Evolutionary conservation across 2,113 vertebrate genomes (phyloP), one percentile per base, ranked within the genome.

Genomic region (Gracilinanus agilis): DNA sequence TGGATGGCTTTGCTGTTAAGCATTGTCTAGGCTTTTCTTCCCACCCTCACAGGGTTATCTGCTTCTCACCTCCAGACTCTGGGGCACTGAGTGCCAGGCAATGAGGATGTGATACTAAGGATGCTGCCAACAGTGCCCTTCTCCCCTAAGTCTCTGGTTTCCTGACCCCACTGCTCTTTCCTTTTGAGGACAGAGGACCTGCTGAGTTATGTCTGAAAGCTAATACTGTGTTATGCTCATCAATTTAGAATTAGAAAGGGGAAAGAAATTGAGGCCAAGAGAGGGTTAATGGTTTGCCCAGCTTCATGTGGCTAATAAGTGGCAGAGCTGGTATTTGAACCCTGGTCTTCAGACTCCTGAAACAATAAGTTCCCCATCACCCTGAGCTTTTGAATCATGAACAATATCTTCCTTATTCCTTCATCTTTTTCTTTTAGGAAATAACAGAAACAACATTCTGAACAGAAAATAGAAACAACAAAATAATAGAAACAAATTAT

Each of bases 1-100:
- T 97, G 61, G 95, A 94, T 96, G 88, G 75, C 25, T 93, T 97
- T 94, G 93, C 97, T 97, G 98, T 93, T 96, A 92, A 91, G 91
- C 6, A 16, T 53, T 92, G 91, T 44, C 91, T 56, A 29, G 54
- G 44, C 49, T 49, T 90, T 88, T 75, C 89, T 27, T 67, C 89
- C 54, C 61, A 54, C 40, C 2, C 53, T 2, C 90, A 16, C 8
- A 83, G 49, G 95, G 34, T 83, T 21, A 83, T 6, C 90, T 88
- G 16, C 3, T 0, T 94, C 88, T 94, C 88, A 55, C n/a, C 53
- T 90, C 90, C 49, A 49, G 23, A 25, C 19, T 16, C 13, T 55
- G 53, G 24, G 2, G 56, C 83, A 92, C 13, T 54, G 55, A 44
- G 29, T 23, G 49, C 24, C 91, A 91, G 95, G 55, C 54, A 83